Percentiles rank a stretch among this genome's conserved stretches.
phyloP scores from a whole-genome alignment of 2,797 vertebrate species.

The Myotis myotis region DNA sequence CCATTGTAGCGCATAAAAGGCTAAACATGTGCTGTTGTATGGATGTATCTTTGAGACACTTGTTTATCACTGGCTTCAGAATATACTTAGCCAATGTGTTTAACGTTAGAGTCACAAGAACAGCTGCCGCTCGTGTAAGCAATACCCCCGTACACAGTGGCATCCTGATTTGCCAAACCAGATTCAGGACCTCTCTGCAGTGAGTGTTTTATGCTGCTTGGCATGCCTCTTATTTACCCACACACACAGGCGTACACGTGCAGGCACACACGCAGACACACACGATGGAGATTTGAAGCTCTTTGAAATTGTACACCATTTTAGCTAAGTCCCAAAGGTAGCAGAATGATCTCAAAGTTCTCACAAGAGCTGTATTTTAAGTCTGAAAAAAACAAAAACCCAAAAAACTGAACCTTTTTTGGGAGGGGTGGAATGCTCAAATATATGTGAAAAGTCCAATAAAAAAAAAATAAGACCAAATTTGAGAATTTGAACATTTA shows the following conservation, averaged over 20 bases:
- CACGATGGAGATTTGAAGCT: not conserved
- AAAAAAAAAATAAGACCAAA: not conserved
- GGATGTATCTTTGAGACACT: slow-evolving; percentile 85
- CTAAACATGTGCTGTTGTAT: slow-evolving; percentile 85
- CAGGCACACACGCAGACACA: slow-evolving; percentile 39
- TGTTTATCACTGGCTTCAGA: slow-evolving; percentile 86
- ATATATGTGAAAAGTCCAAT: not conserved
- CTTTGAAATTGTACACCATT: slow-evolving; percentile 61
- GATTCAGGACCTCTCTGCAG: slow-evolving; percentile 56
- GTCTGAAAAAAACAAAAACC: not conserved
- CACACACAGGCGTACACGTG: slow-evolving; percentile 46
- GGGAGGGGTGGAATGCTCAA: not conserved
- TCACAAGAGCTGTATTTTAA: slow-evolving; percentile 2
- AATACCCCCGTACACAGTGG: slow-evolving; percentile 77
- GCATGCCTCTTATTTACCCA: not conserved
- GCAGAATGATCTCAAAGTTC: not conserved
- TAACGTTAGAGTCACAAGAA: slow-evolving; percentile 81
- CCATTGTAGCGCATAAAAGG: slow-evolving; percentile 88
- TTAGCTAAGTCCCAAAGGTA: not conserved
- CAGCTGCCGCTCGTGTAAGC: slow-evolving; percentile 86
- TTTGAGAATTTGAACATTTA: not conserved
- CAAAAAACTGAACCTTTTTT: not conserved
- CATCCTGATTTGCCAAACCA: slow-evolving; percentile 74
- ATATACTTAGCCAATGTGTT: slow-evolving; percentile 83
- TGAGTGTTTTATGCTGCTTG: slow-evolving; percentile 54